Conservation (phyloP, 2,797 vertebrate species). For the Gymnothorax javanicus region DNA sequence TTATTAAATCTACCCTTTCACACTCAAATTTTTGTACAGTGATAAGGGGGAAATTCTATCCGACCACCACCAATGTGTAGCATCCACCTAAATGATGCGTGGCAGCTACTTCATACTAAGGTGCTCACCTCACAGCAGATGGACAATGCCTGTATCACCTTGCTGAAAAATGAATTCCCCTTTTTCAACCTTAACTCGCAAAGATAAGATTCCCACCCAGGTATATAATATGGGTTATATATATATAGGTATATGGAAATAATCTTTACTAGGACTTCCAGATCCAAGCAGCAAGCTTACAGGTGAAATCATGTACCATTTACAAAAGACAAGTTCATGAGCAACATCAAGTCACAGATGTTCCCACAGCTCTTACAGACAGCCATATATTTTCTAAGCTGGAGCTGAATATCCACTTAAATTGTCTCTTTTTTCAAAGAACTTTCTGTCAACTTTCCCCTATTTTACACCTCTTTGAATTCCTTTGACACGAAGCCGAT, state of each 20-base stretch:
- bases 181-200: neutral
- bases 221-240: neutral
- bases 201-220: neutral
- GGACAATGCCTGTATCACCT: neutral
- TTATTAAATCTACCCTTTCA: too few species aligned
- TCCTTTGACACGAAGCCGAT: constrained; percentile 42
- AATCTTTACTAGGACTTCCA: neutral
- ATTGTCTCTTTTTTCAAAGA: neutral
- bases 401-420: neutral
- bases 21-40: too few species aligned
- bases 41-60: too few species aligned
- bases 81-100: too few species aligned
- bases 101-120: too few species aligned
- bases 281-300: neutral
- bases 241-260: neutral
- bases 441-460: neutral
- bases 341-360: neutral
- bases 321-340: neutral
- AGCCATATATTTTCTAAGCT: constrained; percentile 20
- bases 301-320: neutral
- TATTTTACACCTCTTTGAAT: constrained; percentile 44
- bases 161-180: neutral
- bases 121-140: too few species aligned
- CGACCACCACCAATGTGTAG: too few species aligned
- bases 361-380: neutral